Evolutionary conservation across 2,888 invertebrate species (phyloP), one percentile per base, ranked within the genome.

Genomic region (Pheosia gnoma): DNA sequence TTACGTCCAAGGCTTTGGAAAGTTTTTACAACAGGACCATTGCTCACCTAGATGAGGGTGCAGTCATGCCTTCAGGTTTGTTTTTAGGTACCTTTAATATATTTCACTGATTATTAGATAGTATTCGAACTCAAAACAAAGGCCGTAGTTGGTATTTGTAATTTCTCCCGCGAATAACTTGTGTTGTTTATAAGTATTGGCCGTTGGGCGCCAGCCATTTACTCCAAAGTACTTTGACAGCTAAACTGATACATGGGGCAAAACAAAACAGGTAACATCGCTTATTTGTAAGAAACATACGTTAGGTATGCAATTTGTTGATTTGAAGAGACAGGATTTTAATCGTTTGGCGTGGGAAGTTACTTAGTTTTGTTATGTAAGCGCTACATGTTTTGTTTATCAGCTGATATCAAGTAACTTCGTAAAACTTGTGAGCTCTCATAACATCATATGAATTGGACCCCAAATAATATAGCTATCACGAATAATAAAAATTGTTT

Each of bases 91-190:
- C 25, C 51, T 51, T 7, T 6, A 25, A 25, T 25, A 51, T 51
- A 51, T 51, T 47, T n/a, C 47, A n/a, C n/a, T 47, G 4, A 47
- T n/a, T 4, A 47, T 47, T n/a, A 47, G 9, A 47, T 47, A n/a
- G 6, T n/a, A n/a, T 47, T 47, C 47, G 1, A n/a, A 47, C n/a
- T 47, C n/a, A n/a, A 47, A 47, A 47, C 61, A 63, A 65, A 62
- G 38, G 36, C 7, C 47, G 38, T 58, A 58, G 57, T 54, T 11
- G 56, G 66, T 51, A 59, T 62, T 61, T 43, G 45, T 55, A 45
- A 59, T 52, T 63, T 52, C 56, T 60, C 51, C 61, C 57, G 47
- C 41, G 66, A 68, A 61, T 72, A 67, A 63, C 65, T 63, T 49
- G 53, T 58, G 5, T 57, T 55, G 59, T 65, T 74, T 72, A 76